Percentiles rank a stretch among this genome's conserved stretches.
Evolutionary conservation across 2,113 vertebrate species (phyloP).

Genomic region (Stegastes partitus): DNA sequence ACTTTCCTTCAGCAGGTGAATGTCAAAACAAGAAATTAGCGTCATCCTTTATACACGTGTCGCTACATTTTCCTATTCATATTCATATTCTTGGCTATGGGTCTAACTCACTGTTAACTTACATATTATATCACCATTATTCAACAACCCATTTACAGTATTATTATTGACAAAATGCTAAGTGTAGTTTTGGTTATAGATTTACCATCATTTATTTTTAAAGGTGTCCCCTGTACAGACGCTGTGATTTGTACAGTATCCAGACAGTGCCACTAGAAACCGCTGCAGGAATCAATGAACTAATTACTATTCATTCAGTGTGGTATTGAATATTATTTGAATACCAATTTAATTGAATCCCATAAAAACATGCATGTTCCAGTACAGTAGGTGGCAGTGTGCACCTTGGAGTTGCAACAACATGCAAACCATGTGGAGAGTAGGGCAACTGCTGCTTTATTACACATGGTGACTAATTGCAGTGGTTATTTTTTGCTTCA

Average conservation of each 20-base stretch:
- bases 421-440: background rate
- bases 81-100: too few relatives aligned
- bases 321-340: too few relatives aligned
- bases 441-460: constrained; percentile 13
- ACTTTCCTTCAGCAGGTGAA: background rate
- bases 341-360: background rate
- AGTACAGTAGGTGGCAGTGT: constrained; percentile 60
- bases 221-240: too few relatives aligned
- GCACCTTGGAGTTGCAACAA: constrained; percentile 8
- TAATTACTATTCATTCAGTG: too few relatives aligned
- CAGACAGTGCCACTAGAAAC: too few relatives aligned
- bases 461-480: constrained; percentile 35
- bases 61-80: too few relatives aligned
- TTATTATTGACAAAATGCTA: too few relatives aligned
- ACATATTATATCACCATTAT: background rate
- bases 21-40: background rate
- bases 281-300: too few relatives aligned
- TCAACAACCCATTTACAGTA: too few relatives aligned
- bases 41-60: background rate
- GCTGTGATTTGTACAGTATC: too few relatives aligned
- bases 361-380: background rate
- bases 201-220: too few relatives aligned
- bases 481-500: constrained; percentile 29
- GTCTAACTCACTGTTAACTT: background rate
- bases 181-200: too few relatives aligned